Evolutionary conservation across 2,888 invertebrate genomes (phyloP), one percentile per base, ranked within the genome.

Genomic region (Limnephilus auricula): DNA sequence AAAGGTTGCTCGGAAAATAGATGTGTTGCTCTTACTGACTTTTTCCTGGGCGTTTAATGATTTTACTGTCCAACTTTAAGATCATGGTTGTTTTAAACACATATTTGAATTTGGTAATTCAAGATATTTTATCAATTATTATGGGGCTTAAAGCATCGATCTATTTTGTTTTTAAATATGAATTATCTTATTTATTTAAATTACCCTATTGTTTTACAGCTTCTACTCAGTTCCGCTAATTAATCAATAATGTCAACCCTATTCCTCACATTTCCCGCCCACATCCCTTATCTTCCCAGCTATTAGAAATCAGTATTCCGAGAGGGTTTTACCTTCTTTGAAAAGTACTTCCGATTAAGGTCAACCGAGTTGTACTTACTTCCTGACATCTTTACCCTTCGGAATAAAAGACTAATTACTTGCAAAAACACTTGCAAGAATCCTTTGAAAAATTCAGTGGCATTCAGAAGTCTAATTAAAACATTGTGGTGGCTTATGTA

Each of bases 301-400:
- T 18, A 34, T 18, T 82, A 82, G 82, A 9, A 82, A 84, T 84
- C 25, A 84, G 25, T 84, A 84, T 84, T 84, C 84, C 34, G 25
- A 40, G 65, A 84, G 12, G 84, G 84, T 84, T 37, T 84, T n/a
- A 37, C 84, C 37, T 84, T 84, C 40, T 37, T 84, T 37, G 84
- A n/a, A 25, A 84, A 84, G 37, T 32, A n/a, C 40, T 84, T 37
- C 84, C 84, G 40, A 84, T 84, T 37, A 40, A 37, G 84, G 37
- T 84, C 84, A 40, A 84, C 37, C 1, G n/a, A 84, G 40, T 37
- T 40, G 31, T 82, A 13, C 31, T 32, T 25, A 65, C 65, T 65
- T 65, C 65, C 65, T 65, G 65, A 65, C 1, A 18, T 25, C 6
- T 5, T 25, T 0, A 65, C 65, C 65, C 65, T 25, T 65, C 6